Conservation (phyloP, 1,140 invertebrate genomes). For the Diachasma alloeum region DNA sequence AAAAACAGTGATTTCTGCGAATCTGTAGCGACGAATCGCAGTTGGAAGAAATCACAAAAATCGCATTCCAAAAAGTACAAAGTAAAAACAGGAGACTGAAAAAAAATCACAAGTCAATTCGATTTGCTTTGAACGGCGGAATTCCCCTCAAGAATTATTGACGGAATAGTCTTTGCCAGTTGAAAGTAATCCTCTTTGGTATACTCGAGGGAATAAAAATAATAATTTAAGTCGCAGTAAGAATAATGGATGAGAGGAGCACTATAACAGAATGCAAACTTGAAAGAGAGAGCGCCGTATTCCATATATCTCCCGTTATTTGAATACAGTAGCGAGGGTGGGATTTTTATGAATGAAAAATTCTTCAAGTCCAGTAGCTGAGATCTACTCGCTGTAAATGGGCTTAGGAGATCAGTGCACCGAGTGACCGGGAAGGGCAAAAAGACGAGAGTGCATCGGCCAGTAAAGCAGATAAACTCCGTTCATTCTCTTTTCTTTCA, state of each 20-base stretch:
- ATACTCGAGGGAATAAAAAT: slow-evolving; percentile 15
- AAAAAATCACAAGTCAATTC: no score
- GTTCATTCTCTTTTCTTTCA: not conserved
- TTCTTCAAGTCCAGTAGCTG: not conserved
- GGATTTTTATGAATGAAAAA: slow-evolving; percentile 2
- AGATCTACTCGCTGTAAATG: not conserved
- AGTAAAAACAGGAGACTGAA: no score
- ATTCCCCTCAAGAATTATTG: not conserved
- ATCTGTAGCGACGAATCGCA: no score
- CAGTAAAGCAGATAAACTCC: slow-evolving; percentile 1
- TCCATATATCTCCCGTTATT: not conserved
- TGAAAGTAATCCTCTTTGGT: slow-evolving; percentile 21
- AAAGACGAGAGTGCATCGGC: not conserved
- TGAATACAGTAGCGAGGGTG: not conserved
- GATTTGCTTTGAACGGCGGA: no score
- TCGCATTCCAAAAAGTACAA: no score
- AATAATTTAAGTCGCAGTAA: not conserved
- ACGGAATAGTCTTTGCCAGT: not conserved
- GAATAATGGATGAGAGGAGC: slow-evolving; percentile 3
- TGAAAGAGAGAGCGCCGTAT: not conserved
- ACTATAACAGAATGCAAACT: slow-evolving; percentile 2
- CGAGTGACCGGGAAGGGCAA: not conserved
- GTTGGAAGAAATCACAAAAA: no score
- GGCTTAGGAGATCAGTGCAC: slow-evolving; percentile 2
- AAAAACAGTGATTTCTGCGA: no score